These are phyloP conservation scores for Ivindomyrus marchei DNA, from an alignment of 2,113 vertebrate species.

Conservation along the genomic window DNA sequence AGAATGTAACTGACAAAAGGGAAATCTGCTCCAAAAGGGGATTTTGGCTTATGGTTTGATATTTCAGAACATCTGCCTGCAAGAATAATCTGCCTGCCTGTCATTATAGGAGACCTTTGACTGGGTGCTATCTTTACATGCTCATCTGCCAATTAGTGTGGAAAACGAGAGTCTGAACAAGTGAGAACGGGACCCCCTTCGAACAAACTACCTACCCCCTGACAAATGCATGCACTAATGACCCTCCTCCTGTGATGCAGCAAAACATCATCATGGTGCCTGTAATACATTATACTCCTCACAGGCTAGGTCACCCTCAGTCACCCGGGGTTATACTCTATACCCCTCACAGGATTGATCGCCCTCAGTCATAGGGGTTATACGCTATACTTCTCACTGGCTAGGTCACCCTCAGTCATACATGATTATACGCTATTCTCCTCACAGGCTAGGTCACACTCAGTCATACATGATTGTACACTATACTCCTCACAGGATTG, in stretches of 20 bases:
- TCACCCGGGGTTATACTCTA: background rate
- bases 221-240: background rate
- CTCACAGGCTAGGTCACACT: background rate
- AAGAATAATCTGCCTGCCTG: background rate
- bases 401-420: background rate
- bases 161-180: background rate
- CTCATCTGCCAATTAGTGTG: background rate
- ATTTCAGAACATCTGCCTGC: background rate
- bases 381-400: background rate
- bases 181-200: background rate
- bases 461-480: no score
- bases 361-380: background rate
- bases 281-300: background rate
- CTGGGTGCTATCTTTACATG: background rate
- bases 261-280: background rate
- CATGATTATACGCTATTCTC: background rate
- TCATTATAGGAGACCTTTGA: background rate
- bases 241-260: background rate
- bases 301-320: background rate
- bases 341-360: background rate
- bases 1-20: background rate
- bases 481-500: no score
- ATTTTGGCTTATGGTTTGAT: background rate
- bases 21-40: background rate
- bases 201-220: background rate